Base-by-base conservation (phyloP, 1,140 invertebrate genomes). In the Heliconius eleuchia region DNA sequence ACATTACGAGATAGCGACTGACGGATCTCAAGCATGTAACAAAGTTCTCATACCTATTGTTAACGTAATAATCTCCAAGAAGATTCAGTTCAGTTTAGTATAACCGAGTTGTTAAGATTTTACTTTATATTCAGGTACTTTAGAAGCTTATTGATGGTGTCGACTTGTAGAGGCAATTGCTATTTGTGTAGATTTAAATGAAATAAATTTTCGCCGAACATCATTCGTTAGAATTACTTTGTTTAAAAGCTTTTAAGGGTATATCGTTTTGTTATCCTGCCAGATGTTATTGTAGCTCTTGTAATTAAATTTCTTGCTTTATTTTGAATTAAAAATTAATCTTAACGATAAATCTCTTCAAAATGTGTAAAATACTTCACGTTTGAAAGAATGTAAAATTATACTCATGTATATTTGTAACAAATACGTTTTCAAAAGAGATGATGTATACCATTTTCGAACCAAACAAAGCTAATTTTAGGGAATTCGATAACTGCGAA, bases 101-200 rank as follows among this genome's bases (percentile, higher is more conserved):
- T 55, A 71, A 79, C 60, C 73, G 37, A 55, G 55, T 60, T 78
- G 77, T 66, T 79, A 30, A n/a, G 57, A 75, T 79, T 73, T 75
- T 75, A 52, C 77, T 78, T 73, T 78, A n/a, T 78, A 71, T 73
- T 60, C 19, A 52, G 37, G 79, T 73, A 70, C 78, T 80, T 76
- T 39, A 71, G 23, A 5, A n/a, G 72, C 60, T 77, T 75, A 81
- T 78, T 78, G 76, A 81, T 81, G 72, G 73, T 77, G 73, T 73
- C 52, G 50, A 52, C 16, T 52, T 52, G 50, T 52, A 52, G 52
- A 77, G 76, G 80, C 52, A 78, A 81, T 9, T 18, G 72, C 73
- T 75, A 78, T 81, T 81, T 81, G 80, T 81, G 60, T 81, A 77
- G 80, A 81, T 81, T 81, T 81, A 78, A 77, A 81, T 81, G 76